These are phyloP conservation scores for Cochlearius cochlearius DNA, from an alignment of 2,113 vertebrate genomes.

Conservation along the genomic window DNA sequence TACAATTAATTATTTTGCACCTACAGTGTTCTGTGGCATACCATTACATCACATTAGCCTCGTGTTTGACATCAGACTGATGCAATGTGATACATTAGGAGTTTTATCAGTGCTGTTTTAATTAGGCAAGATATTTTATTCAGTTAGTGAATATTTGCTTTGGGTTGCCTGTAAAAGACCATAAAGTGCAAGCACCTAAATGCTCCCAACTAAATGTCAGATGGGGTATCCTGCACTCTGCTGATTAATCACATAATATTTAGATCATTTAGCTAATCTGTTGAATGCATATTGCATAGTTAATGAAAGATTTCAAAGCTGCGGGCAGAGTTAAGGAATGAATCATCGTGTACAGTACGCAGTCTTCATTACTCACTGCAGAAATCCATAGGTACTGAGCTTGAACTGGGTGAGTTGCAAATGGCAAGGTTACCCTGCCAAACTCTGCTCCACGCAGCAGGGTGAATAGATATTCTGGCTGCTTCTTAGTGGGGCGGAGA, in stretches of 20 bases:
- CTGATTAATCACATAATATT: conserved; percentile 17
- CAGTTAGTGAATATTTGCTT: neutral
- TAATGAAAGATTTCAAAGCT: conserved; percentile 22
- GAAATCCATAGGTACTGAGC: neutral
- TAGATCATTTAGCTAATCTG: conserved; percentile 14
- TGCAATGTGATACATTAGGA: neutral
- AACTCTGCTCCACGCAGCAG: neutral
- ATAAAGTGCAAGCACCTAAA: neutral
- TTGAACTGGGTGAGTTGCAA: neutral
- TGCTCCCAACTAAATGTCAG: neutral
- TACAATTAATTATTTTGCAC: neutral
- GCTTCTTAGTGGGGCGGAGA: neutral
- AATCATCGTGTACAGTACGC: neutral
- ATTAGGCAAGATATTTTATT: neutral
- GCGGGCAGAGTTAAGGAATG: neutral
- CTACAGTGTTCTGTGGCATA: neutral
- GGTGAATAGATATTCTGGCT: neutral
- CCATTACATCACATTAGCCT: neutral
- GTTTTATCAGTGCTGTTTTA: neutral
- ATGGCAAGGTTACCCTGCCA: neutral
- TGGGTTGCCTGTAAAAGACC: neutral
- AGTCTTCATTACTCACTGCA: neutral
- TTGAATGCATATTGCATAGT: neutral
- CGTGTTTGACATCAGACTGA: neutral
- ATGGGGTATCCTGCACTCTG: neutral